phyloP scores from a whole-genome alignment of 2,113 vertebrate genomes.

The Hypocryptadius cinnamomeus region DNA sequence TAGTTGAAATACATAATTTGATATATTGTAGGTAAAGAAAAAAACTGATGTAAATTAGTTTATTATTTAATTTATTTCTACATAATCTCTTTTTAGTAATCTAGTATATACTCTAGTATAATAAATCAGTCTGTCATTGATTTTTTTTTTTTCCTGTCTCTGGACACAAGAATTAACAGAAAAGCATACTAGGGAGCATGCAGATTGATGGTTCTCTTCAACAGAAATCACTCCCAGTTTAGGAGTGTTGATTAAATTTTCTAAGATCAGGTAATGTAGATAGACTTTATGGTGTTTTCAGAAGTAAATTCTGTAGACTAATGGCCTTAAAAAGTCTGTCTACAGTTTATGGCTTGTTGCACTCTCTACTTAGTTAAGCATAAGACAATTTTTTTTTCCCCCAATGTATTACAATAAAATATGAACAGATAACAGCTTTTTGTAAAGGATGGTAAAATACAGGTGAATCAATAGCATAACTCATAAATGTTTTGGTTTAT shows the following conservation, averaged over 20 bases:
- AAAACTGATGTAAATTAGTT: not conserved
- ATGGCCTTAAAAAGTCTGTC: not conserved
- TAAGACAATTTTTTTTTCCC: not conserved
- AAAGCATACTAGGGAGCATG: not conserved
- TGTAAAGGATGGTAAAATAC: not conserved
- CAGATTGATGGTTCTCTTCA: not conserved
- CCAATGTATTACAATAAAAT: not conserved
- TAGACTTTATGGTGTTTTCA: not conserved
- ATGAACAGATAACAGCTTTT: not conserved
- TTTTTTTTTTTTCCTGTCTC: not conserved
- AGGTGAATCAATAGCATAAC: not conserved
- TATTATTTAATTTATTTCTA: not conserved
- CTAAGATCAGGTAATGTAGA: not conserved
- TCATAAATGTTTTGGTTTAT: not conserved
- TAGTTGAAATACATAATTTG: not conserved
- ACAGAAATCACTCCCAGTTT: not conserved
- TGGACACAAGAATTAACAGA: not conserved
- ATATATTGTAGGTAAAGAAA: not conserved
- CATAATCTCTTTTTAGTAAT: not conserved
- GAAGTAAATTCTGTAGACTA: not conserved
- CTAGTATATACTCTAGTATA: not conserved
- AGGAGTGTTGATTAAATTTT: not conserved
- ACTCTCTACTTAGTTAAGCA: not conserved
- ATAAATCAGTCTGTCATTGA: not conserved
- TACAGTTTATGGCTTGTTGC: not conserved